Conservation (phyloP, 2,113 vertebrate genomes). For the rat (Rattus norvegicus) region GRCr8 NC_086034.1:67674001-67674500, state of each 20-base stretch:
- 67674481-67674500: too few species aligned
- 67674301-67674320: background rate
- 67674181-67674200: background rate
- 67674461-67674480: too few species aligned
- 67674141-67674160: background rate
- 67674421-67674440: too few species aligned
- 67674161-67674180: background rate
- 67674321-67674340: background rate
- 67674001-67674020: background rate
- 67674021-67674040: background rate
- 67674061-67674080: background rate
- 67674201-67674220: background rate
- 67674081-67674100: background rate
- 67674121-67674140: background rate
- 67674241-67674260: background rate
- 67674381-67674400: background rate
- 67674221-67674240: background rate
- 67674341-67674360: background rate
- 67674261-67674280: background rate
- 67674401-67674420: background rate
- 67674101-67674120: background rate
- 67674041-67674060: background rate
- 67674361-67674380: background rate
- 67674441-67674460: too few species aligned
- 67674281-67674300: background rate